Percentiles rank a stretch among this genome's conserved stretches.
These are phyloP conservation scores for Oncorhynchus nerka DNA, from an alignment of 2,113 vertebrate genomes.

Conservation along the genomic window DNA sequence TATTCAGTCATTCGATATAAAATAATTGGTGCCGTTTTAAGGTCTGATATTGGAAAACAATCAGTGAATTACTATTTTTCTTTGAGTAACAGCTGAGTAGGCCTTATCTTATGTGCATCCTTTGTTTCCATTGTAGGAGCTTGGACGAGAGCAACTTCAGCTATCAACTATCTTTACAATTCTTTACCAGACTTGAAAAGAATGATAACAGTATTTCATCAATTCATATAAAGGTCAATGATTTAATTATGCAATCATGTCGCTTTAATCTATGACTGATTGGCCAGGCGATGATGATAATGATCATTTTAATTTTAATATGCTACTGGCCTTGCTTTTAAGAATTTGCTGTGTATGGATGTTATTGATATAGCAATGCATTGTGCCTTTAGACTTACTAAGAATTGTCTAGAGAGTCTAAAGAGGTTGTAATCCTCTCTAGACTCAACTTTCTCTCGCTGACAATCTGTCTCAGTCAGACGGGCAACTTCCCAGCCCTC, in stretches of 20 bases:
- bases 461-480: conserved; percentile 37
- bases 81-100: too few species aligned
- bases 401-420: background rate
- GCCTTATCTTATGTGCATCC: background rate
- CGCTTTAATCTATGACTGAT: background rate
- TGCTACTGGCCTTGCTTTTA: background rate
- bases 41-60: too few species aligned
- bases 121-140: background rate
- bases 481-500: conserved; percentile 23
- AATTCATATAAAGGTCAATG: background rate
- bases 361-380: background rate
- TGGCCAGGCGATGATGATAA: background rate
- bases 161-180: background rate
- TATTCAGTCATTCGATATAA: too few species aligned
- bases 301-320: background rate
- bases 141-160: background rate
- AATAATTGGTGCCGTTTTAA: too few species aligned
- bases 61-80: too few species aligned
- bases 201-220: background rate
- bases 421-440: conserved; percentile 47
- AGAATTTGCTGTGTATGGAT: background rate
- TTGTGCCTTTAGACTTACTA: too few species aligned
- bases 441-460: conserved; percentile 30
- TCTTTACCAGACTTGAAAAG: background rate
- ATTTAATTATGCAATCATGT: background rate